Evolutionary conservation across 2,797 vertebrate genomes (phyloP), one percentile per base, ranked within the genome.

Genomic region (Rousettus madagascariensis): DNA sequence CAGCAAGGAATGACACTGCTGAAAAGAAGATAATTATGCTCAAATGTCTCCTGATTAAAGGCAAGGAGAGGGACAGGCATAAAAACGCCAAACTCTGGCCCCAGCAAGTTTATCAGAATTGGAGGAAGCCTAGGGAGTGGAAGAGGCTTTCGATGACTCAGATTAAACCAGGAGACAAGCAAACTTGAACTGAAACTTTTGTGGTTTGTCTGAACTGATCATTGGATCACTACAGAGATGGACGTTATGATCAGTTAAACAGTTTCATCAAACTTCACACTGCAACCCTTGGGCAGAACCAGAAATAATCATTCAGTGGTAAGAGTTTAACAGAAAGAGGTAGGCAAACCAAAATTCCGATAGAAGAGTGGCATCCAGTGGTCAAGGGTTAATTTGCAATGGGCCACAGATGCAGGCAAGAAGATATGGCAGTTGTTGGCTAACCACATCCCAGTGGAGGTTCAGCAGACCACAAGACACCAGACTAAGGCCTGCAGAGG

Each of bases 351-450:
- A 49, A 86, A 97, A 93, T n/a, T 68, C 86, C 91, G 94, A 90
- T 84, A 6, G 43, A 93, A 96, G 95, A 94, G 95, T 93, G 96
- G 95, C 95, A 94, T 96, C 96, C 90, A 91, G 95, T 91, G 94
- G 96, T 87, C 90, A 77, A 68, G 82, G 91, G 86, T 75, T 93
- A 91, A 86, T 89, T 36, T 79, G 24, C 91, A 96, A 49, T 33
- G n/a, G 89, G 69, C 46, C 92, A 53, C 95, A 93, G 90, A 85
- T 90, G 79, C 84, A 80, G 41, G 26, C 55, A 6, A 1, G 16
- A 89, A 83, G 61, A 71, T 82, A 15, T 2, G 9, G 75, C 94
- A 41, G 83, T 91, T 96, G 74, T 79, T 89, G 84, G 94, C 80
- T 96, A 96, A 95, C 94, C 91, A 90, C 96, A 94, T 26, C 69